Percentiles rank a stretch among this genome's conserved stretches.
phyloP scores from a whole-genome alignment of 2,888 invertebrate genomes.

The Sarcophaga rosellei region DNA sequence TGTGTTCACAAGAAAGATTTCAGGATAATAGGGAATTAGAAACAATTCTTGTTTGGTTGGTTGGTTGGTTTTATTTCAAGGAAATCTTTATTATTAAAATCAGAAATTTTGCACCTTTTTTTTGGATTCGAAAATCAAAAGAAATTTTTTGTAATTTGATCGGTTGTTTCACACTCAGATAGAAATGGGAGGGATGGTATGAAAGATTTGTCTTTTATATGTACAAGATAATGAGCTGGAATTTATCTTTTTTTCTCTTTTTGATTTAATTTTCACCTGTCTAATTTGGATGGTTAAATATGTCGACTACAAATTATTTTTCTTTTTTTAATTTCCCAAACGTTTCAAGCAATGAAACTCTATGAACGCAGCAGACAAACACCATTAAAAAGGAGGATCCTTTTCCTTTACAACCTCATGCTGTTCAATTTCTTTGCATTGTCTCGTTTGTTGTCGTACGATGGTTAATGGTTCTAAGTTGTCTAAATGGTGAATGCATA shows the following conservation, averaged over 20 bases:
- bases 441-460: slow-evolving; percentile 35
- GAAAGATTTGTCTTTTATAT: not conserved
- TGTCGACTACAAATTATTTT: slow-evolving; percentile 52
- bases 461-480: not conserved
- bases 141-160: slow-evolving; percentile 39
- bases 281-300: slow-evolving; percentile 52
- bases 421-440: slow-evolving; percentile 27
- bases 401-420: slow-evolving; percentile 46
- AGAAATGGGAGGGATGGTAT: not conserved
- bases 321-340: slow-evolving; percentile 16
- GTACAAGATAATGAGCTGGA: slow-evolving; percentile 1
- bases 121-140: slow-evolving; percentile 9
- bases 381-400: slow-evolving; percentile 13
- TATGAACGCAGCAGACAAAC: not conserved
- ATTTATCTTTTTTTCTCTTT: not conserved
- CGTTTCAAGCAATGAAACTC: not conserved
- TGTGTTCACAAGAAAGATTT: not conserved
- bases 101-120: slow-evolving; percentile 55
- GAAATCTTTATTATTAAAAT: slow-evolving; percentile 3
- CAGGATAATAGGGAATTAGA: not conserved
- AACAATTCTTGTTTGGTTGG: not conserved
- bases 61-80: not conserved
- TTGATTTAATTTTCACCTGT: slow-evolving; percentile 51
- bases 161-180: slow-evolving; percentile 41
- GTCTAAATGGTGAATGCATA: not conserved